Base-by-base conservation (phyloP, 2,797 vertebrate species). In the Anas capensis region DNA sequence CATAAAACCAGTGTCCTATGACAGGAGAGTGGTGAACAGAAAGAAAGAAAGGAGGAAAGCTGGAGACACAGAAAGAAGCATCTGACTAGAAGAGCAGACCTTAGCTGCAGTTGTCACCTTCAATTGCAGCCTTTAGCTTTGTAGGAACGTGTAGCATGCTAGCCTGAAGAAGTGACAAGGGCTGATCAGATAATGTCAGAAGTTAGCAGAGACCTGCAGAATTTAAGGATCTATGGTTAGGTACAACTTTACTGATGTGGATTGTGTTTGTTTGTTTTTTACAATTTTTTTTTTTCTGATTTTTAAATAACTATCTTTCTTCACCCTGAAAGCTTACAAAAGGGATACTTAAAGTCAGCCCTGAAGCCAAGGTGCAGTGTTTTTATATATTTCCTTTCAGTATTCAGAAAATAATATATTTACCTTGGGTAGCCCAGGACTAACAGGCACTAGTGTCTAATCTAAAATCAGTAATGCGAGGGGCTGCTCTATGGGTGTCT, bases 21-120 rank as follows among this genome's bases (percentile, higher is more conserved):
- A 16, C 6, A 57, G 26, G 26, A 72, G 65, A 69, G 29, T 8
- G 8, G 36, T 53, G 48, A 92, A 64, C 21, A 61, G 49, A 11
- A 61, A 84, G 44, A 69, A 80, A 38, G 29, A 49, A 64, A 26
- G 36, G 19, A 65, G 40, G 11, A 58, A 48, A 92, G 8, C 20
- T 8, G 51, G 49, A 79, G 51, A 54, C 54, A 60, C 6, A 14
- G 78, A 51, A 81, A 16, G 86, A 83, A 92, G 23, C 4, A 34
- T 38, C 62, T 82, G 66, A 57, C 54, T 29, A 61, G 21, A 65
- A 54, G 24, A 85, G 48, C 15, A 88, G 92, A 91, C 75, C 94
- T 77, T 68, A 81, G 68, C 60, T 82, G 60, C 84, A 95, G 84
- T 85, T 91, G 84, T 73, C 89, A 91, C 82, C 68, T 92, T 91